Evolutionary conservation across 2,888 invertebrate species (phyloP).

Genomic region (Brachynemurus nebulosus): DNA sequence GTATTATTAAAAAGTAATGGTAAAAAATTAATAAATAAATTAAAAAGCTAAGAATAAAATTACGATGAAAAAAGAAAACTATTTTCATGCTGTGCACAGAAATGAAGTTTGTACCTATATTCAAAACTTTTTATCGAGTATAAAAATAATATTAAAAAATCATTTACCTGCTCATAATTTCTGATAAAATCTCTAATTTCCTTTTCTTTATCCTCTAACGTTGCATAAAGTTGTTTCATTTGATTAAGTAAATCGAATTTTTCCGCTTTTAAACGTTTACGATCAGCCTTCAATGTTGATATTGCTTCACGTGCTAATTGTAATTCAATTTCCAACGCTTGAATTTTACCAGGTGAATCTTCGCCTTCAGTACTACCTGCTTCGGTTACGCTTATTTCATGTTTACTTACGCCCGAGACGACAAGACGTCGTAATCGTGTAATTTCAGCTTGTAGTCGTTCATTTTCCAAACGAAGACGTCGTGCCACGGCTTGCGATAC

Average conservation of each 20-base stretch:
- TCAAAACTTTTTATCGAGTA: no score
- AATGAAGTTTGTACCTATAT: no score
- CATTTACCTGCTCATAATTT: conserved; percentile 74
- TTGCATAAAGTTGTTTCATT: conserved; percentile 88
- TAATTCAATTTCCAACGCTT: conserved; percentile 46
- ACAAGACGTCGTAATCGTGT: conserved; percentile 52
- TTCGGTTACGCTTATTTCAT: conserved; percentile 41
- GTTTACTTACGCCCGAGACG: conserved; percentile 45
- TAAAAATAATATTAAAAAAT: no score
- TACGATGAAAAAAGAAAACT: no score
- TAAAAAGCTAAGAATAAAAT: no score
- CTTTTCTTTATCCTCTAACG: conserved; percentile 87
- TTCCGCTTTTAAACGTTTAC: conserved; percentile 82
- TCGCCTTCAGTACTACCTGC: conserved; percentile 43
- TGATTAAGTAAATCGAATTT: conserved; percentile 86
- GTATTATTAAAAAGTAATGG: no score
- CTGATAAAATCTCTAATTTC: conserved; percentile 87
- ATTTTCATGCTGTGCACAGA: no score
- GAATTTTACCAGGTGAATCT: conserved; percentile 27
- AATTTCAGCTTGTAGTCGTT: conserved; percentile 57
- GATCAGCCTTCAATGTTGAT: conserved; percentile 70
- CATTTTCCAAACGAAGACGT: conserved; percentile 59
- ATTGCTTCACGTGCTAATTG: conserved; percentile 68
- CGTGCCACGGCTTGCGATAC: conserved; percentile 39
- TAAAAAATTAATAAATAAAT: no score